Percentiles rank a stretch among this genome's conserved stretches.
Conservation (phyloP, 2,113 vertebrate species). For the Tyrannus savana region DNA sequence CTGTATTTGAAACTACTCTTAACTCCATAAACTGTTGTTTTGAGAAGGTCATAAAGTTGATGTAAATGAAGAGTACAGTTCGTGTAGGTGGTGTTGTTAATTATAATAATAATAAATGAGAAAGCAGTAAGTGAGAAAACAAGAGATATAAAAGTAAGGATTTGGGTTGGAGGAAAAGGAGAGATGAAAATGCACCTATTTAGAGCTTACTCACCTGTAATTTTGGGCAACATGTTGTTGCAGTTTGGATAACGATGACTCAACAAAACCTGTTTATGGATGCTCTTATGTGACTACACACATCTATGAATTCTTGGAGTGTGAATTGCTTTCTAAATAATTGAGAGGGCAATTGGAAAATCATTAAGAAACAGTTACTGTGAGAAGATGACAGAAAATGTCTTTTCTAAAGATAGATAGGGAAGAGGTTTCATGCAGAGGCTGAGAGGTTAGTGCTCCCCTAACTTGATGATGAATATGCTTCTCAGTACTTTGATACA, state of each 20-base stretch:
- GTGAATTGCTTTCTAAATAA: background rate
- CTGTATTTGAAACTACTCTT: background rate
- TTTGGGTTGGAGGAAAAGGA: background rate
- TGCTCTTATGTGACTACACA: background rate
- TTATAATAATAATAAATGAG: background rate
- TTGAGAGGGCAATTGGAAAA: background rate
- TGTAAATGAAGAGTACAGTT: background rate
- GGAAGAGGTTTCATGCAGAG: background rate
- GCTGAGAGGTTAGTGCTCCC: background rate
- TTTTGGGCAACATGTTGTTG: background rate
- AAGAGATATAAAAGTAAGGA: background rate
- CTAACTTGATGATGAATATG: background rate
- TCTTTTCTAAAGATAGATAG: background rate
- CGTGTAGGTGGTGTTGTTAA: background rate
- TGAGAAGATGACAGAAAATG: background rate
- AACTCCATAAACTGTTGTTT: background rate
- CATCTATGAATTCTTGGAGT: background rate
- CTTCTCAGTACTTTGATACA: background rate
- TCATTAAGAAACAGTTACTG: background rate
- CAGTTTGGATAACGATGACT: background rate
- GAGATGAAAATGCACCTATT: background rate
- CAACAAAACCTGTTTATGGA: background rate
- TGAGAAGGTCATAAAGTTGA: background rate
- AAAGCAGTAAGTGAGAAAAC: background rate
- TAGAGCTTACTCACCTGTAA: background rate